Percentiles rank a stretch among this genome's conserved stretches.
Evolutionary conservation across 2,888 invertebrate species (phyloP).

Genomic region (Parnassius smintheus): DNA sequence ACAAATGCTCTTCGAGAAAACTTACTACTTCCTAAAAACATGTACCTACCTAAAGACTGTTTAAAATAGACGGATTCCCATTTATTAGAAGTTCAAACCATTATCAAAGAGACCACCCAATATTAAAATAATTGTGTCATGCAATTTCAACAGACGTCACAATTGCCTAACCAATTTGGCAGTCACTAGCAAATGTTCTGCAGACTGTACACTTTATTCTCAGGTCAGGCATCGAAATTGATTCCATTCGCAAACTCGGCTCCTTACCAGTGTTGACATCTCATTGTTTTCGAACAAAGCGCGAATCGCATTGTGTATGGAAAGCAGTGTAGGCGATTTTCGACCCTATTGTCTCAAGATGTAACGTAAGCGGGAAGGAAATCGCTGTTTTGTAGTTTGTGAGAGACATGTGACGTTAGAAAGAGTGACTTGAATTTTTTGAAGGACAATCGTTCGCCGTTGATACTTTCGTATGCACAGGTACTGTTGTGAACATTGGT

Average conservation of each 20-base stretch:
- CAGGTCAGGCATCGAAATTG: slow-evolving; percentile 16
- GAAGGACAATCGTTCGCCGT: slow-evolving; percentile 3
- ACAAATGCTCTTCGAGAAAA: no score
- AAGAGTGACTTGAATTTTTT: background rate
- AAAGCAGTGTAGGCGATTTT: slow-evolving; percentile 17
- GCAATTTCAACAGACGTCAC: background rate
- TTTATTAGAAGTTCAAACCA: no score
- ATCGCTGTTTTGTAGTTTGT: slow-evolving; percentile 9
- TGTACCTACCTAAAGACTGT: no score
- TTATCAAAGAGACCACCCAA: no score
- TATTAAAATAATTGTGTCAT: background rate
- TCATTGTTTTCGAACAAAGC: slow-evolving; percentile 54
- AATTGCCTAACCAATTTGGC: background rate
- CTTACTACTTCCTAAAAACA: no score
- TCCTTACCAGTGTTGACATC: slow-evolving; percentile 43
- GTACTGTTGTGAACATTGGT: no score
- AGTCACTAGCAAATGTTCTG: background rate
- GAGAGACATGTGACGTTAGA: slow-evolving; percentile 18
- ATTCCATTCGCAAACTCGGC: slow-evolving; percentile 45
- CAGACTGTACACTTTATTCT: slow-evolving; percentile 6
- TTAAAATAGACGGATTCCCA: no score
- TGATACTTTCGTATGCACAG: no score
- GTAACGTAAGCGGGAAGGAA: slow-evolving; percentile 10
- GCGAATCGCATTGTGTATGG: slow-evolving; percentile 27
- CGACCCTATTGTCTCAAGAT: slow-evolving; percentile 3